Base-by-base conservation (phyloP, 2,888 invertebrate species). In the Melanchra persicariae region DNA sequence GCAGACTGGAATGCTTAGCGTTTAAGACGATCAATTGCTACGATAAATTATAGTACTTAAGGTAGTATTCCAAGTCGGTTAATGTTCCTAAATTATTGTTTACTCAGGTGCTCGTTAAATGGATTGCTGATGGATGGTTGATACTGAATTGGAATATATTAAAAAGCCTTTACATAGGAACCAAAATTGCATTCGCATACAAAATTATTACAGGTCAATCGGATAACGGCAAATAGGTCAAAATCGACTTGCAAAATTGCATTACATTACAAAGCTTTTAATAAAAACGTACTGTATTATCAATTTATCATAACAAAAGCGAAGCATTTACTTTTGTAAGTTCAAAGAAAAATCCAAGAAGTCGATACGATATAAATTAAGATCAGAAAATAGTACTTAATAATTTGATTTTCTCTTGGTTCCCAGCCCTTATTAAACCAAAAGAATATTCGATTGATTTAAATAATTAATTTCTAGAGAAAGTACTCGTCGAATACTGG, bases 11-110 rank as follows among this genome's bases (percentile, higher is more conserved):
- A 68, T 68, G 67, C 62, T 68, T 58, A 58, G 65, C 22, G 62
- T 62, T 76, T 47, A 67, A 63, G 52, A n/a, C 65, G 37, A 77
- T 81, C 61, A 63, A 77, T 79, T 45, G 60, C 66, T 61, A 9
- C 65, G 77, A 81, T 71, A 81, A 71, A 79, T 81, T 57, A 76
- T 61, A 71, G 63, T 77, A 40, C 63, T 70, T 59, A 60, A 62
- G 51, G 40, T 59, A 37, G 62, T 68, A 63, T 65, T 59, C 26
- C 55, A 22, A 43, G 49, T 51, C 19, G 24, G 60, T 34, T 62
- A 66, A 79, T 77, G 78, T 68, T 54, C 45, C 51, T 82, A 65
- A 81, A 72, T 77, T 68, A 72, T 61, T 77, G 67, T 77, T 59
- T 75, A 59, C 65, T 52, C 30, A 64, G 69, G 55, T 57, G 58